Conservation (phyloP, 2,797 vertebrate genomes). For the Gambusia yucatana region DNA sequence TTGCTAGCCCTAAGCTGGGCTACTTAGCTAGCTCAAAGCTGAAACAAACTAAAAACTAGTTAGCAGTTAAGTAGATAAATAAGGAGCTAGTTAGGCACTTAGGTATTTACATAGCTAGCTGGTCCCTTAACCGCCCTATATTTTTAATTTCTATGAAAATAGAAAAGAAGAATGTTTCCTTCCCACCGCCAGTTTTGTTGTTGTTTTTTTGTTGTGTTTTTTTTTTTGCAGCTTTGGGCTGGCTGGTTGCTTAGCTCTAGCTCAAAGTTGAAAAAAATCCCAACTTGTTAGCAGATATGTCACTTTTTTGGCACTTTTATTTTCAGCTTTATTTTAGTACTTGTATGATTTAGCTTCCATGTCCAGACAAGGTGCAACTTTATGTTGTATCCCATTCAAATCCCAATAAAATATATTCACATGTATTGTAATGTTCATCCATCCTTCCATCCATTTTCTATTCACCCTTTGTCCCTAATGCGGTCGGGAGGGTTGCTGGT, state of each 20-base stretch:
- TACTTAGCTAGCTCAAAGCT: too few relatives aligned
- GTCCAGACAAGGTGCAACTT: not conserved
- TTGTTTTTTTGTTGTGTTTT: too few relatives aligned
- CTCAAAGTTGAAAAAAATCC: not conserved
- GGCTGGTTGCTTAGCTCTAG: not conserved
- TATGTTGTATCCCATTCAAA: not conserved
- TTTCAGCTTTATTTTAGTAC: not conserved
- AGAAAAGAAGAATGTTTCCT: not conserved
- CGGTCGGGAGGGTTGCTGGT: too few relatives aligned
- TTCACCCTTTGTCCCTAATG: too few relatives aligned
- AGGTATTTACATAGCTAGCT: not conserved
- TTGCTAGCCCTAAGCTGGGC: too few relatives aligned
- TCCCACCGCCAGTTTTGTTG: not conserved
- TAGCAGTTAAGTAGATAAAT: too few relatives aligned
- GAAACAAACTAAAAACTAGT: too few relatives aligned
- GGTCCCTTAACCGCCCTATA: not conserved
- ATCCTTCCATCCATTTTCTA: too few relatives aligned
- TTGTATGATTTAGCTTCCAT: not conserved
- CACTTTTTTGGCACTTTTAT: not conserved
- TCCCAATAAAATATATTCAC: not conserved
- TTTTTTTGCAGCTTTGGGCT: not conserved
- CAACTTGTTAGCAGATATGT: not conserved
- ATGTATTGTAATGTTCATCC: not conserved
- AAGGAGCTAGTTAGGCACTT: too few relatives aligned
- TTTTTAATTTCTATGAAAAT: not conserved